Conservation (phyloP, 2,113 vertebrate species). For the Tretioscincus oriximinensis region DNA sequence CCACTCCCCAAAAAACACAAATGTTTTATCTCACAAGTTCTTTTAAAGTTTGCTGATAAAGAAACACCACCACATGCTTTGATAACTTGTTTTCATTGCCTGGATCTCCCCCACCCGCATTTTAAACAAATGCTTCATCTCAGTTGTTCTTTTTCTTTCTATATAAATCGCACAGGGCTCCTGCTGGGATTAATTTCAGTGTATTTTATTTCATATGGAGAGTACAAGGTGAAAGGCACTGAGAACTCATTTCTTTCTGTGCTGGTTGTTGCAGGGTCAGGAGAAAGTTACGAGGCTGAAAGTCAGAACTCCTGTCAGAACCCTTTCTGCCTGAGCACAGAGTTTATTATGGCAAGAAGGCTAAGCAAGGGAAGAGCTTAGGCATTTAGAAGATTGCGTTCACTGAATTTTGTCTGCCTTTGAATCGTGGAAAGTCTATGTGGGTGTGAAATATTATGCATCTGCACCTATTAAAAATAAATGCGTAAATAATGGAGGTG, state of each 20-base stretch:
- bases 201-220: slow-evolving; percentile 17
- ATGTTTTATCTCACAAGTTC: not conserved
- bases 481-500: not conserved
- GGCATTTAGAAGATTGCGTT: not conserved
- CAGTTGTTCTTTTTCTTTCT: slow-evolving; percentile 1
- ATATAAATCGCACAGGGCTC: not conserved
- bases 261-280: slow-evolving; percentile 4
- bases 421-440: not conserved
- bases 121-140: not conserved
- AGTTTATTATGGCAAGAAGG: not conserved
- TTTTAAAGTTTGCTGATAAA: not conserved
- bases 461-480: not conserved
- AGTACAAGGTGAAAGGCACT: not conserved
- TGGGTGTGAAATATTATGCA: not conserved
- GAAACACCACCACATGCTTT: not conserved
- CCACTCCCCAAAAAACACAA: not conserved
- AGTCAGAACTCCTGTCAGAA: not conserved
- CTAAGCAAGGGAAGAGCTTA: not conserved
- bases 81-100: slow-evolving; percentile 3
- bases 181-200: slow-evolving; percentile 23
- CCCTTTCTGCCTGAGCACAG: not conserved
- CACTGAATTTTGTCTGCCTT: not conserved
- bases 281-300: slow-evolving; percentile 22
- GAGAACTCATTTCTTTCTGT: slow-evolving; percentile 1
- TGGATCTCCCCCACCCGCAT: not conserved